phyloP scores from a whole-genome alignment of 1,140 invertebrate species.

The Periplaneta americana region DNA sequence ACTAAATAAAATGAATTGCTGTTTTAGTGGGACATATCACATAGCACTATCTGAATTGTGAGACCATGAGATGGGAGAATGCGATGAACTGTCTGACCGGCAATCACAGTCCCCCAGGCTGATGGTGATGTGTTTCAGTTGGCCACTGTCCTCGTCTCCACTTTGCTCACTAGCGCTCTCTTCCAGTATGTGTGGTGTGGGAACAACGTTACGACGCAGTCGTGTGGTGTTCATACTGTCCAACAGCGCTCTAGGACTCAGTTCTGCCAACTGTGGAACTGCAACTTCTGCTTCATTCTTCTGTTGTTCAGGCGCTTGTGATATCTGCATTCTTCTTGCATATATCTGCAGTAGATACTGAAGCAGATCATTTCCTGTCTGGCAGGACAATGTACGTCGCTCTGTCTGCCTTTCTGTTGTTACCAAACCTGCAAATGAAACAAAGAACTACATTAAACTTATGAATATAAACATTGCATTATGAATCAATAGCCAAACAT shows the following conservation, averaged over 20 bases:
- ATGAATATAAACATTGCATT: too few species aligned
- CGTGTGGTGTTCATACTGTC: neutral
- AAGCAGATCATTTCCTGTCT: conserved; percentile 17
- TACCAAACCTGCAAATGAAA: conserved; percentile 7
- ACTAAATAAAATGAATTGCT: too few species aligned
- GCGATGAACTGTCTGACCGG: neutral
- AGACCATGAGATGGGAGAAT: neutral
- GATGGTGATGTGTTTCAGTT: conserved; percentile 16
- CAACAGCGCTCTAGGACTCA: conserved; percentile 2
- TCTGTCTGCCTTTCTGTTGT: neutral
- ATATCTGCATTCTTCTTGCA: neutral
- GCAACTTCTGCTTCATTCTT: neutral
- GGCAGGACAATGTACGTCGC: conserved; percentile 13
- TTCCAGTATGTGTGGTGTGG: conserved; percentile 13
- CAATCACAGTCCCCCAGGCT: conserved; percentile 7
- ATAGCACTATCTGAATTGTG: neutral
- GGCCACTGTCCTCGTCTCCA: conserved; percentile 13
- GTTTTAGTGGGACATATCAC: too few species aligned
- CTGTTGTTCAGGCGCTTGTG: neutral
- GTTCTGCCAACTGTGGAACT: neutral
- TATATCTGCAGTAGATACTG: neutral
- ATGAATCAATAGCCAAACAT: too few species aligned
- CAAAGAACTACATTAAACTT: too few species aligned
- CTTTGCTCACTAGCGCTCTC: conserved; percentile 15
- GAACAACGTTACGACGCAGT: neutral